Percentiles rank a stretch among this genome's conserved stretches.
These are phyloP conservation scores for Synanthedon tipuliformis DNA, from an alignment of 2,888 invertebrate genomes.

Conservation along the genomic window DNA sequence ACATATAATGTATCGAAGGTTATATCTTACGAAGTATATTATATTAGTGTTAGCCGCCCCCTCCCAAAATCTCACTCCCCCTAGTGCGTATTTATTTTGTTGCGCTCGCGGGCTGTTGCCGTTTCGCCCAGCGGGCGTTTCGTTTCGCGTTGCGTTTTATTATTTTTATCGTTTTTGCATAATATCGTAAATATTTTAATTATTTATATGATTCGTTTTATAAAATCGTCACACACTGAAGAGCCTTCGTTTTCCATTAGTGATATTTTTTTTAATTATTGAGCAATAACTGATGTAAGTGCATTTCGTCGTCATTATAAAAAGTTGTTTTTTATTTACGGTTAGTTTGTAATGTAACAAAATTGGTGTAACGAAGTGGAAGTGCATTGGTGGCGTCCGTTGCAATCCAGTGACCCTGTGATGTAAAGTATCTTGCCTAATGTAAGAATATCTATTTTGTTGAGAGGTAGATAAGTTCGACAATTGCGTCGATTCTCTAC, in stretches of 20 bases:
- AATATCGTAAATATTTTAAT: constrained; percentile 48
- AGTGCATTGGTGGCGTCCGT: constrained; percentile 65
- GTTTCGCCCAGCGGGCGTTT: constrained; percentile 60
- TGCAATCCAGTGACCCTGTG: constrained; percentile 49
- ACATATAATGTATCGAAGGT: constrained; percentile 36
- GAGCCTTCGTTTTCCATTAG: constrained; percentile 67
- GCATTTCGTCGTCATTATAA: constrained; percentile 55
- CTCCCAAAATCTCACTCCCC: constrained; percentile 7
- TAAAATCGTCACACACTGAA: constrained; percentile 48
- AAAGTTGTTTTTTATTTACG: constrained; percentile 45
- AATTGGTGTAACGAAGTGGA: constrained; percentile 59
- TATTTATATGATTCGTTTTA: constrained; percentile 53
- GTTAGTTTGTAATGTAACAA: constrained; percentile 63
- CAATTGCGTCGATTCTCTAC: constrained; percentile 52
- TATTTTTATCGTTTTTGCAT: constrained; percentile 42
- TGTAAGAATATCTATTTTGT: constrained; percentile 61
- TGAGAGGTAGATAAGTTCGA: constrained; percentile 41
- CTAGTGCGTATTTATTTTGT: constrained; percentile 61
- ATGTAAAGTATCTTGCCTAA: constrained; percentile 63
- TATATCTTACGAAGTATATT: constrained; percentile 21
- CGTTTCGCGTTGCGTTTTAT: constrained; percentile 61
- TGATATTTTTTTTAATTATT: constrained; percentile 55
- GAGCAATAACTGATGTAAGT: constrained; percentile 64
- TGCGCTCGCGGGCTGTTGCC: constrained; percentile 63
- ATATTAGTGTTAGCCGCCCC: constrained; percentile 11